Conservation (phyloP, 1,140 invertebrate genomes). For the Drosophila simulans region DNA sequence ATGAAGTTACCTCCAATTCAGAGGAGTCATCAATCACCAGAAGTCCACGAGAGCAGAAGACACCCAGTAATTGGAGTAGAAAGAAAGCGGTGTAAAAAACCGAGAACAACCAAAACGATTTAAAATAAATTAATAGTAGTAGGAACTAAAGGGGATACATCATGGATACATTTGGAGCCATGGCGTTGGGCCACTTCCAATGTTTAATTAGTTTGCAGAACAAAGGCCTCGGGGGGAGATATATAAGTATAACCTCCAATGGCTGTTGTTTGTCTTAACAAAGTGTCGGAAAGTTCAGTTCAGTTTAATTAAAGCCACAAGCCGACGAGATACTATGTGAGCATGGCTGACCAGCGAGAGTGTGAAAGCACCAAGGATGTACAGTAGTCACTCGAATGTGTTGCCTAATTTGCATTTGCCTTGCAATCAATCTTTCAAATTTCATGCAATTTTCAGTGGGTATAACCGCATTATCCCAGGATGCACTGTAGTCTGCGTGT, state of each 20-base stretch:
- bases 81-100: slow-evolving; percentile 21
- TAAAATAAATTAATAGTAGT: slow-evolving; percentile 77
- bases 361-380: slow-evolving; percentile 3
- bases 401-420: too few relatives aligned
- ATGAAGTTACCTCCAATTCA: slow-evolving; percentile 70
- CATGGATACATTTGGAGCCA: background rate
- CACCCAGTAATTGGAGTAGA: slow-evolving; percentile 49
- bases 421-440: background rate
- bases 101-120: slow-evolving; percentile 52
- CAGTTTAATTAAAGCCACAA: slow-evolving; percentile 75
- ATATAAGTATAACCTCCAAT: slow-evolving; percentile 1
- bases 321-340: slow-evolving; percentile 20
- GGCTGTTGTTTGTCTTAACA: slow-evolving; percentile 42
- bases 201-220: slow-evolving; percentile 78
- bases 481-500: background rate
- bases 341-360: background rate
- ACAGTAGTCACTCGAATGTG: slow-evolving; percentile 15
- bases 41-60: slow-evolving; percentile 1
- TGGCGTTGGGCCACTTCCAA: slow-evolving; percentile 28
- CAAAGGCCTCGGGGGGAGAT: slow-evolving; percentile 46
- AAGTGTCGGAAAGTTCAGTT: slow-evolving; percentile 47
- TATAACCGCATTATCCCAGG: too few relatives aligned
- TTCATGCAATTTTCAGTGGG: background rate
- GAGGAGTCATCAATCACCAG: slow-evolving; percentile 67
- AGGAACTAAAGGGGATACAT: slow-evolving; percentile 6